Base-by-base conservation (phyloP, 2,797 vertebrate genomes). In the Phrynocephalus vlangalii region DNA sequence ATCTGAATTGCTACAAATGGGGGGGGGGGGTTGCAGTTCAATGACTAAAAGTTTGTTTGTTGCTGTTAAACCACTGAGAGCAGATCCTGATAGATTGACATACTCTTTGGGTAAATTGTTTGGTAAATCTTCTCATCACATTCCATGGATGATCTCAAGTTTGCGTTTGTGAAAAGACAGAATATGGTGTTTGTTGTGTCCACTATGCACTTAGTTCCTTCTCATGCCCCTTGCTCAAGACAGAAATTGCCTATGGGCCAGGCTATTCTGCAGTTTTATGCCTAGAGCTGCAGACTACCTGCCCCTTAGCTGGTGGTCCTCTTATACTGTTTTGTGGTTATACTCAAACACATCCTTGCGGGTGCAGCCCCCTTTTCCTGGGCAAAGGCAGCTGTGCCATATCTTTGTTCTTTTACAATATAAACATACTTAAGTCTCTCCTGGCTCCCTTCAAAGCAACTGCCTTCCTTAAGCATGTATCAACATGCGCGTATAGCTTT, bases 381-480 rank as follows among this genome's bases (percentile, higher is more conserved):
- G 95, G 92, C 92, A 0, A 91, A 92, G 90, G 85, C 89, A 91
- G 13, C 52, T 84, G 20, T 3, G 82, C 87, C 86, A 90, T 89
- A 87, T 83, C 91, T 94, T 96, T 95, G 93, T 94, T 96, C 93
- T 87, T 95, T 82, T 89, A 86, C 89, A 91, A 93, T 75, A 90
- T 94, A 95, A 96, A 95, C 93, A 96, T 83, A 84, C 75, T 94
- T 91, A 92, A 91, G 90, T 91, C 91, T 90, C 93, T 93, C 89
- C 88, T 87, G 88, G 80, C 86, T 52, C 52, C 89, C 92, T 91
- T 88, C 87, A 84, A 84, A 91, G 93, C 86, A 63, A 13, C 63
- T 91, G 92, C 86, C 78, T 84, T 87, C 76, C 78, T 3, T n/a
- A 84, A 52, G 88, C 91, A 0, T 92, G 94, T 94, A 89, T 91